Conservation (phyloP, 2,888 invertebrate species). For the Hetaerina titia region DNA sequence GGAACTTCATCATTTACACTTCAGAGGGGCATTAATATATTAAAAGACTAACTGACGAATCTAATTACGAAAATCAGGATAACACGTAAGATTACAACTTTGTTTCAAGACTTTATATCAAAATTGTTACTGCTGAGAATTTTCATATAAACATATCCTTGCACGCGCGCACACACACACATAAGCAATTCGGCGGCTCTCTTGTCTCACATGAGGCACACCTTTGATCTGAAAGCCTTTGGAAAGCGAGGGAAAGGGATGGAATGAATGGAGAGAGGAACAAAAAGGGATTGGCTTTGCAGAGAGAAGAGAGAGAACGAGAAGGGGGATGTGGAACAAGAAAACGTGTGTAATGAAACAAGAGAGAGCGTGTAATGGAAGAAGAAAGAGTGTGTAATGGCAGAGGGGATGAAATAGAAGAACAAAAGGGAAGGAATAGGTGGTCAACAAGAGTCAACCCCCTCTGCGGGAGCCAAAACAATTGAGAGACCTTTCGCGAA, state of each 20-base stretch:
- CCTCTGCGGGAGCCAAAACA: not conserved
- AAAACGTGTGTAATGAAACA: no score
- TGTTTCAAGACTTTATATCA: not conserved
- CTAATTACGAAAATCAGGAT: not conserved
- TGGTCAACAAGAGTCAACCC: constrained; percentile 14
- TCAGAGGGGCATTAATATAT: no score
- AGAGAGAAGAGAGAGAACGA: no score
- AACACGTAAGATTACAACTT: not conserved
- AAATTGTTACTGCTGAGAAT: not conserved
- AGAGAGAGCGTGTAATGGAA: no score
- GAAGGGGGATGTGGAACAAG: no score
- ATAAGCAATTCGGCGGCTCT: not conserved
- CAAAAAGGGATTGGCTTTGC: not conserved
- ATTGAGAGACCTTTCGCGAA: not conserved
- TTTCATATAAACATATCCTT: not conserved
- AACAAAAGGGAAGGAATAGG: not conserved
- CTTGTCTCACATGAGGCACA: not conserved
- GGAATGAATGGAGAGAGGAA: no score
- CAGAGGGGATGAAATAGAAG: not conserved
- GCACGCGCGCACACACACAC: not conserved
- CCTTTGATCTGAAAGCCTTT: not conserved
- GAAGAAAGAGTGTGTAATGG: not conserved
- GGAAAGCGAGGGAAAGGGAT: not conserved
- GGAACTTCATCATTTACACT: no score
- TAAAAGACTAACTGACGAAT: no score